Conservation (phyloP, 2,113 vertebrate genomes). For the Chionodraco myersi region DNA sequence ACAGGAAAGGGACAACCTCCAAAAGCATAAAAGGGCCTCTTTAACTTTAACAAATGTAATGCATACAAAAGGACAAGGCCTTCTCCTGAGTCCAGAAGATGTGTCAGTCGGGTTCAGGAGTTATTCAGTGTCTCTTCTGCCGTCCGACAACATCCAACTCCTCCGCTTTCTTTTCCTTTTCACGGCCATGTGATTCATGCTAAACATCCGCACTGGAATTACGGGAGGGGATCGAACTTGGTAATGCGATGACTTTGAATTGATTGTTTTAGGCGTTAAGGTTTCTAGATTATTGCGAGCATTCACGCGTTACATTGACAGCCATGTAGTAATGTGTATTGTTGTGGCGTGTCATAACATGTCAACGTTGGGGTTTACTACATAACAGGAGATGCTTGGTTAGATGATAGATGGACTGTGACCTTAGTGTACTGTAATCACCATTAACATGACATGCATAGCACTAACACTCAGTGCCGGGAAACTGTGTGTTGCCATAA, state of each 20-base stretch:
- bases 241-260: too few species aligned
- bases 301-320: background rate
- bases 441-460: constrained; percentile 33
- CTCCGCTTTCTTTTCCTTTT: too few species aligned
- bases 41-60: too few species aligned
- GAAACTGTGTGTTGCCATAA: constrained; percentile 32
- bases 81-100: background rate
- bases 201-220: too few species aligned
- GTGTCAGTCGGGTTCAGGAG: background rate
- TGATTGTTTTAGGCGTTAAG: too few species aligned
- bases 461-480: constrained; percentile 14
- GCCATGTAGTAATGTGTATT: background rate
- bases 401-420: constrained; percentile 27
- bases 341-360: background rate
- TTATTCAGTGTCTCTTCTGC: background rate
- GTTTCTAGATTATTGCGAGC: too few species aligned
- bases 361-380: constrained; percentile 11
- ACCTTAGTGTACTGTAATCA: constrained; percentile 37
- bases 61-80: background rate
- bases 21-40: too few species aligned
- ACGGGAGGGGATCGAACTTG: too few species aligned
- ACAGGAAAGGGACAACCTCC: too few species aligned
- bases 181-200: too few species aligned
- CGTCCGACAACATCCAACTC: background rate
- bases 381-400: constrained; percentile 28